These are phyloP conservation scores for Microcebus jonahi DNA, from an alignment of 2,113 vertebrate species.

Conservation along the genomic window DNA sequence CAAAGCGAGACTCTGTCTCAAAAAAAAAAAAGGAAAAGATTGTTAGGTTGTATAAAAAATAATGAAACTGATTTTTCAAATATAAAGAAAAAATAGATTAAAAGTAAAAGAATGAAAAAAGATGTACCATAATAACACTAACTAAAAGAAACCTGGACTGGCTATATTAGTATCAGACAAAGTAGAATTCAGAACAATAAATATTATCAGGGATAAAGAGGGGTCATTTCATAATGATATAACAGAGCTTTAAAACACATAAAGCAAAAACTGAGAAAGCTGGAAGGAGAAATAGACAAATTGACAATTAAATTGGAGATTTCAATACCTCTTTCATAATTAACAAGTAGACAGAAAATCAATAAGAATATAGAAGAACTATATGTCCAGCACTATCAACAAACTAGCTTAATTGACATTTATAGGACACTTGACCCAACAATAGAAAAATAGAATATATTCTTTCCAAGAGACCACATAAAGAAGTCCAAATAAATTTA, in stretches of 20 bases:
- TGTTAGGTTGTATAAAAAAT: neutral
- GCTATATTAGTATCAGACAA: neutral
- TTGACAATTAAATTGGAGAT: neutral
- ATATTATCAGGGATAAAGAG: neutral
- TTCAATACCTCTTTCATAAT: neutral
- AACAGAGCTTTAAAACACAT: neutral
- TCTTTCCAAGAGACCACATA: neutral
- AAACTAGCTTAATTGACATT: neutral
- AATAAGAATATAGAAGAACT: neutral
- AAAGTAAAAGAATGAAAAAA: conserved; percentile 7
- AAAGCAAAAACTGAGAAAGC: neutral
- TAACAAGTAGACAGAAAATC: neutral
- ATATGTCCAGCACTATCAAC: neutral
- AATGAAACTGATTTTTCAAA: conserved; percentile 10
- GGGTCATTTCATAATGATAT: neutral
- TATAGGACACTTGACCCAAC: neutral
- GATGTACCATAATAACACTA: neutral
- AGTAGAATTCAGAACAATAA: neutral
- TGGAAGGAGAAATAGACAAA: neutral
- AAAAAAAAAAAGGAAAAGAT: neutral
- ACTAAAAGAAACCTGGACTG: neutral
- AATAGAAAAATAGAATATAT: neutral
- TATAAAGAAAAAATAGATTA: neutral
- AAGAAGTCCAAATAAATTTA: neutral
- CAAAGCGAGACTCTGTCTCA: too few relatives aligned